A percentile compares a stretch with the other conserved stretches of the same genome.
phyloP scores from a whole-genome alignment of 2,888 invertebrate species.

The Caenorhabditis wallacei region DNA sequence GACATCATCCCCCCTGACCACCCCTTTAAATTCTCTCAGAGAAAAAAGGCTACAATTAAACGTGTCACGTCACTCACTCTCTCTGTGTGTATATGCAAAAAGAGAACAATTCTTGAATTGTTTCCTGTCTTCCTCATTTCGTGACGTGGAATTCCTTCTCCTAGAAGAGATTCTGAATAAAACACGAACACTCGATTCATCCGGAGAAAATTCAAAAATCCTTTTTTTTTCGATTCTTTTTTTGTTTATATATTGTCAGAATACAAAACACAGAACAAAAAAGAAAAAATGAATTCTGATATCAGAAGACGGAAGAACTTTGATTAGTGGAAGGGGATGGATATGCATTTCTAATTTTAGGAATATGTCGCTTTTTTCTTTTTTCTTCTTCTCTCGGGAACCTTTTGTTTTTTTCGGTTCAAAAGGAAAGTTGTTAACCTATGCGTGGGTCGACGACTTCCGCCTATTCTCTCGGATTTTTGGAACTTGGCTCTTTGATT shows the following conservation, averaged over 20 bases:
- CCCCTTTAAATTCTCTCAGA: background rate
- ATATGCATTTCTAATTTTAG: constrained; percentile 41
- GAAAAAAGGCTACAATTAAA: background rate
- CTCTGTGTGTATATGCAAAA: background rate
- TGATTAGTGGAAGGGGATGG: constrained; percentile 2
- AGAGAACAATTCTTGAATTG: constrained; percentile 8
- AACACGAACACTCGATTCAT: constrained; percentile 21
- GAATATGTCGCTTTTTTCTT: background rate
- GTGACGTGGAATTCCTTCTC: constrained; percentile 29
- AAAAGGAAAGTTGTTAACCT: constrained; percentile 3
- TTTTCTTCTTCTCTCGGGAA: background rate
- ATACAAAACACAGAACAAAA: constrained; percentile 38
- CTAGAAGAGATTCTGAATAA: constrained; percentile 46
- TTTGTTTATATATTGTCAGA: background rate
- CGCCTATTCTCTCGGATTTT: background rate
- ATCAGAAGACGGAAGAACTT: constrained; percentile 35
- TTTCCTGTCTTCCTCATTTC: constrained; percentile 18
- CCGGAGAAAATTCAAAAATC: constrained; percentile 5
- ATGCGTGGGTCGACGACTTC: background rate
- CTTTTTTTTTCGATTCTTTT: constrained; percentile 4
- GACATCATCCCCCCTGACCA: constrained; percentile 22
- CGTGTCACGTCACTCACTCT: constrained; percentile 7
- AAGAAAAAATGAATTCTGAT: background rate
- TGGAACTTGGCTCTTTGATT: background rate
- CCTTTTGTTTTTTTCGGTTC: background rate